Conservation (phyloP, 2,888 invertebrate species). For the Drosophila meridiana region DNA sequence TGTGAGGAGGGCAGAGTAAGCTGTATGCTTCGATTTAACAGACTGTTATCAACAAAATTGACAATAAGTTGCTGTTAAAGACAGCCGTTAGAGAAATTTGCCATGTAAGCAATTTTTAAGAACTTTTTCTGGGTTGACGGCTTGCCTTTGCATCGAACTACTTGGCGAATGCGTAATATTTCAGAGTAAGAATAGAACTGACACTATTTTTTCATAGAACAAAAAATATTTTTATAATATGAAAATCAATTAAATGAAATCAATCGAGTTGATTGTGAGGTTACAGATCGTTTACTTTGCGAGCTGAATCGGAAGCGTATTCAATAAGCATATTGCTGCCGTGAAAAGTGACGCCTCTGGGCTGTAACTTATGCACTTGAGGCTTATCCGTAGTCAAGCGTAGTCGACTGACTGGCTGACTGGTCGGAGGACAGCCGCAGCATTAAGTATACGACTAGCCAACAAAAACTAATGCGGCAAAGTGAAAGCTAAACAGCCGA, state of each 20-base stretch:
- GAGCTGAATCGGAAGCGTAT: slow-evolving; percentile 10
- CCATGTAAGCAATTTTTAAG: slow-evolving; percentile 70
- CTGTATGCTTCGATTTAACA: slow-evolving; percentile 40
- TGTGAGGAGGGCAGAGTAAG: background rate
- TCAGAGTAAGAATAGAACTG: slow-evolving; percentile 5
- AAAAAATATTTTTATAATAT: background rate
- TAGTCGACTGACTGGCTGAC: slow-evolving; percentile 38
- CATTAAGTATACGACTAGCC: slow-evolving; percentile 59
- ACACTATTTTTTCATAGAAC: background rate
- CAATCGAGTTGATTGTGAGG: background rate
- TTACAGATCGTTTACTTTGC: background rate
- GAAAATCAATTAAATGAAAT: background rate
- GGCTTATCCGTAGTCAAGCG: slow-evolving; percentile 45
- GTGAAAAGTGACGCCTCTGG: slow-evolving; percentile 26
- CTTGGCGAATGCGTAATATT: slow-evolving; percentile 43
- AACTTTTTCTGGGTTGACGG: slow-evolving; percentile 38
- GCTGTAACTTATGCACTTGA: slow-evolving; percentile 56
- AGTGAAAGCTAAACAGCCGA: slow-evolving; percentile 75
- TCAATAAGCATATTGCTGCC: slow-evolving; percentile 27
- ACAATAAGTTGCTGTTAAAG: slow-evolving; percentile 81
- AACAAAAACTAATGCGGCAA: slow-evolving; percentile 69
- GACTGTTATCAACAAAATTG: slow-evolving; percentile 78
- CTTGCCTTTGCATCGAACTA: slow-evolving; percentile 20
- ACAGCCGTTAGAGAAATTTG: slow-evolving; percentile 74
- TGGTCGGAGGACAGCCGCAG: slow-evolving; percentile 45